Conservation (phyloP, 2,113 vertebrate species). For the Tachysurus fulvidraco region DNA sequence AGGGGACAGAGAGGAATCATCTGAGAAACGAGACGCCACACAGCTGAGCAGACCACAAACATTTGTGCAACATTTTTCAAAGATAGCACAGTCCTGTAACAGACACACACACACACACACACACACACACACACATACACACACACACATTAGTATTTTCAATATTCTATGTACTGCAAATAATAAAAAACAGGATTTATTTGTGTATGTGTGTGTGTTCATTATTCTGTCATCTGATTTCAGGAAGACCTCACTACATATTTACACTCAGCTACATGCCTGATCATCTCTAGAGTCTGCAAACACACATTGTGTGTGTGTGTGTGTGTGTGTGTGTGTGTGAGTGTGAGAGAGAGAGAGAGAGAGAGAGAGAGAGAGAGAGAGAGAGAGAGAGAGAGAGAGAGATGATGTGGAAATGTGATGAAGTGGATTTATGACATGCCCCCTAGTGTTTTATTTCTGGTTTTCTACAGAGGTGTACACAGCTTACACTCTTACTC, state of each 20-base stretch:
- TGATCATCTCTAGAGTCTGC: too few relatives aligned
- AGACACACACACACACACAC: slow-evolving; percentile 33
- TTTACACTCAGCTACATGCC: not conserved
- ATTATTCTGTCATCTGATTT: not conserved
- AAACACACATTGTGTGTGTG: too few relatives aligned
- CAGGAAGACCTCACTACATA: not conserved
- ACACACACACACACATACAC: slow-evolving; percentile 32
- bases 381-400: too few relatives aligned
- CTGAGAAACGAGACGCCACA: slow-evolving; percentile 87
- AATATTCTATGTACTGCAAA: not conserved
- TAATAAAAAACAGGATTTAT: not conserved
- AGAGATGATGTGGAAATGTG: too few relatives aligned
- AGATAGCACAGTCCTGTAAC: slow-evolving; percentile 82
- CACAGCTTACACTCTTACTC: too few relatives aligned
- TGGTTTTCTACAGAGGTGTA: too few relatives aligned
- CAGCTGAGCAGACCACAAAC: slow-evolving; percentile 94
- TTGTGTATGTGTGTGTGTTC: not conserved
- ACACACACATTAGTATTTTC: slow-evolving; percentile 12
- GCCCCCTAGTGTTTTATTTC: too few relatives aligned
- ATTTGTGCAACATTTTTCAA: slow-evolving; percentile 96
- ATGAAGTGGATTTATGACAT: too few relatives aligned
- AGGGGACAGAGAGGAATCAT: slow-evolving; percentile 63
- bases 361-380: too few relatives aligned
- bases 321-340: too few relatives aligned
- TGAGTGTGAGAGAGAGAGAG: too few relatives aligned